These are phyloP conservation scores for Prorops nasuta DNA, from an alignment of 1,140 invertebrate genomes.

Conservation along the genomic window DNA sequence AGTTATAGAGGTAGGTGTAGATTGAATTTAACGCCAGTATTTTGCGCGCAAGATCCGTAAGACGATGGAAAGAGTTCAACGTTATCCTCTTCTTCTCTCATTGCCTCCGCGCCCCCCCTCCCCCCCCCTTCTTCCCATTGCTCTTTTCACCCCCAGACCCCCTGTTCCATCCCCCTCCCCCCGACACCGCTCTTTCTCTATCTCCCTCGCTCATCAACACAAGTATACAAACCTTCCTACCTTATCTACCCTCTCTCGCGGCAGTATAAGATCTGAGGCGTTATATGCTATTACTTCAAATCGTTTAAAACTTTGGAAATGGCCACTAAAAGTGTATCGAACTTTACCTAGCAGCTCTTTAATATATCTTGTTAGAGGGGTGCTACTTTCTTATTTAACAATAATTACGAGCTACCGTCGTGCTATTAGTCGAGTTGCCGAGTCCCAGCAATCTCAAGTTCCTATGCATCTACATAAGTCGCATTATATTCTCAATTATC, in stretches of 20 bases:
- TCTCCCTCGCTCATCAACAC: too few relatives aligned
- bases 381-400: conserved; percentile 29
- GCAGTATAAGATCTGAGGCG: too few relatives aligned
- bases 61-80: too few relatives aligned
- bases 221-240: too few relatives aligned
- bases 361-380: conserved; percentile 15
- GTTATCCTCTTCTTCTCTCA: neutral
- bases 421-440: conserved; percentile 4
- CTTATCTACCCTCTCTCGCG: too few relatives aligned
- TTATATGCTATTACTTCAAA: conserved; percentile 1
- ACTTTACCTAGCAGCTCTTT: conserved; percentile 11
- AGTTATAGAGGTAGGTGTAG: conserved; percentile 15
- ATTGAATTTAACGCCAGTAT: conserved; percentile 19
- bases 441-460: conserved; percentile 7
- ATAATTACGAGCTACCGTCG: conserved; percentile 31
- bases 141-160: neutral
- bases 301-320: conserved; percentile 25
- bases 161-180: too few relatives aligned
- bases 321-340: conserved; percentile 1
- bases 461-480: conserved; percentile 11
- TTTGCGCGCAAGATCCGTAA: conserved; percentile 1
- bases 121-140: neutral
- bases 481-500: too few relatives aligned
- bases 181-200: too few relatives aligned
- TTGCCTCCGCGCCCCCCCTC: neutral